Evolutionary conservation across 2,888 invertebrate species (phyloP).

Genomic region (Ophioninae sp.): DNA sequence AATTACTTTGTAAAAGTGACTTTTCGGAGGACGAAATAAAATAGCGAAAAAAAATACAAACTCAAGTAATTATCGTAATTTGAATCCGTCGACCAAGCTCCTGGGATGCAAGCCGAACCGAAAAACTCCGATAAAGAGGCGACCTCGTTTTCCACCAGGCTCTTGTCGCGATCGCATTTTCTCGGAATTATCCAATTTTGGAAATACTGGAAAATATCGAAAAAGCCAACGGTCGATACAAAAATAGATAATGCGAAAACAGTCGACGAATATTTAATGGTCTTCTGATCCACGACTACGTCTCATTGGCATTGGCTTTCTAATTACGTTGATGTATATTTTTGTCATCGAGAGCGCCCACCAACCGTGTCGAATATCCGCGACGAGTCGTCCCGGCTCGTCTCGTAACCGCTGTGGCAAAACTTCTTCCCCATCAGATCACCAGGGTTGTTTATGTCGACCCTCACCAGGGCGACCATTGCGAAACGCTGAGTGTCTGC

Average conservation of each 20-base stretch:
- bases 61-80: conserved; percentile 86
- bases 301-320: not conserved
- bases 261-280: not conserved
- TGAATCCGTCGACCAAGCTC: conserved; percentile 89
- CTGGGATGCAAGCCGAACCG: conserved; percentile 91
- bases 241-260: not conserved
- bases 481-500: conserved; percentile 81
- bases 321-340: not conserved
- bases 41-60: conserved; percentile 79
- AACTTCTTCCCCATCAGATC: conserved; percentile 87
- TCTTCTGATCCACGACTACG: not conserved
- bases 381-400: conserved; percentile 87
- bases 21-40: no score
- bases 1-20: no score
- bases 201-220: conserved; percentile 84
- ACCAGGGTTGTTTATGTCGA: conserved; percentile 84
- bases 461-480: conserved; percentile 86
- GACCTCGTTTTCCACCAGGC: conserved; percentile 89
- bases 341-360: conserved; percentile 37
- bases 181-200: conserved; percentile 88
- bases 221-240: no score
- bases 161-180: conserved; percentile 86
- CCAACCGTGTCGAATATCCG: conserved; percentile 89
- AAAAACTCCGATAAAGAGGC: conserved; percentile 89
- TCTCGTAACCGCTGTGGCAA: conserved; percentile 91